These are phyloP conservation scores for Nycticryphes semicollaris DNA, from an alignment of 2,113 vertebrate genomes.

Conservation along the genomic window DNA sequence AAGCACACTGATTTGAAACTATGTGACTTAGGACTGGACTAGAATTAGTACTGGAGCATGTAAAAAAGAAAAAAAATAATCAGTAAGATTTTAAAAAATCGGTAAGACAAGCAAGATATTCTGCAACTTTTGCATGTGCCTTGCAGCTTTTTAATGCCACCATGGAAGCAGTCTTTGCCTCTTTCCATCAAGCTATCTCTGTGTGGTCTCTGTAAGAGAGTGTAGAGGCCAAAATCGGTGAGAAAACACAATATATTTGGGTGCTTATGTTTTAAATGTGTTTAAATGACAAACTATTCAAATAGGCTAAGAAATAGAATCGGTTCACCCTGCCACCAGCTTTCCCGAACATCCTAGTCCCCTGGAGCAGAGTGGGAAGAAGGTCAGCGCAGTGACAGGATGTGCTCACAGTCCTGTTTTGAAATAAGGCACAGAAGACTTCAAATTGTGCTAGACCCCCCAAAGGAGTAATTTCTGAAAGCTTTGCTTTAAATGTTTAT, in stretches of 20 bases:
- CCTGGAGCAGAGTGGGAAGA: background rate
- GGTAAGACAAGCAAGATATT: background rate
- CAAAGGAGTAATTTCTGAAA: background rate
- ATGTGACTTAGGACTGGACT: background rate
- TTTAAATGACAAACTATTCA: background rate
- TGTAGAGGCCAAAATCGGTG: background rate
- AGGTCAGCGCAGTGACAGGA: rapidly evolving
- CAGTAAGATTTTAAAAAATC: background rate
- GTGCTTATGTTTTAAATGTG: background rate
- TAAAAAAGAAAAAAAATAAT: background rate
- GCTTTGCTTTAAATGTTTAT: background rate
- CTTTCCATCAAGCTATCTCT: background rate
- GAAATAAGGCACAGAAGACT: background rate
- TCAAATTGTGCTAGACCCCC: background rate
- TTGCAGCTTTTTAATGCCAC: background rate
- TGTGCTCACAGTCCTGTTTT: background rate
- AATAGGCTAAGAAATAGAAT: background rate
- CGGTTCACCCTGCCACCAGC: rapidly evolving
- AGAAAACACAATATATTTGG: background rate
- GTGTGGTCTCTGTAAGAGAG: background rate
- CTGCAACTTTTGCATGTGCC: background rate
- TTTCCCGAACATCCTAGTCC: background rate
- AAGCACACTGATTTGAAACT: background rate
- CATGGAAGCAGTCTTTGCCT: background rate
- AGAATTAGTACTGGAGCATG: background rate